Evolutionary conservation across 2,797 vertebrate species (phyloP).

Genomic region (Nasua narica): DNA sequence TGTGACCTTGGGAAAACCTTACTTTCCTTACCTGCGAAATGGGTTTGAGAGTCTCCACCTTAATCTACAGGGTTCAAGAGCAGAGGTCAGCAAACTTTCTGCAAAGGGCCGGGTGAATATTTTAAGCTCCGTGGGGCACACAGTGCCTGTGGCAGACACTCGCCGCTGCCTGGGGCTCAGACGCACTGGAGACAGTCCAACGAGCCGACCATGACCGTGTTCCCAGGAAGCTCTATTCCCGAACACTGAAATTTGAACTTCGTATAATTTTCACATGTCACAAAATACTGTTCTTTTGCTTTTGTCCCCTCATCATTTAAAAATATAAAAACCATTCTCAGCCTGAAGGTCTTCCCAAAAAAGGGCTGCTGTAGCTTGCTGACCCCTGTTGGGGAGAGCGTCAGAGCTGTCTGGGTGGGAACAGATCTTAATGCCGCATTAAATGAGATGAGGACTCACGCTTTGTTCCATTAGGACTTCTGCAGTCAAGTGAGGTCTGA

Average conservation of each 20-base stretch:
- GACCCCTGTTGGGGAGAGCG: background rate
- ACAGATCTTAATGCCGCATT: background rate
- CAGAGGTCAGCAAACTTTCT: background rate
- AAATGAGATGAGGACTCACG: background rate
- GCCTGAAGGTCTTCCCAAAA: background rate
- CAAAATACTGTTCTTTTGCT: background rate
- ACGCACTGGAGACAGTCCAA: background rate
- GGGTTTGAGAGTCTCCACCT: background rate
- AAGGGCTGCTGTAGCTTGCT: background rate
- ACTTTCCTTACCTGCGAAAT: background rate
- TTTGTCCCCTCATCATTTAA: background rate
- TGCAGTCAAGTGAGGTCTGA: background rate
- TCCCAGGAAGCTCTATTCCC: background rate
- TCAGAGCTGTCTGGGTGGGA: background rate
- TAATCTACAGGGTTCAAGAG: background rate
- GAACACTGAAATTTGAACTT: background rate
- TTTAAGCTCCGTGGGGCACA: background rate
- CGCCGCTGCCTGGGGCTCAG: background rate
- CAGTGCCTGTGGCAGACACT: background rate
- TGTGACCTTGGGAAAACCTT: background rate
- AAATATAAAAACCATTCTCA: background rate
- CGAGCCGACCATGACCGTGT: too few species aligned
- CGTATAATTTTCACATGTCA: background rate
- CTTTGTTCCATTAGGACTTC: background rate
- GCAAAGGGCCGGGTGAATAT: background rate